Evolutionary conservation across 2,797 vertebrate species (phyloP), one percentile per base, ranked within the genome.

Genomic region (Pangasius krempfi): DNA sequence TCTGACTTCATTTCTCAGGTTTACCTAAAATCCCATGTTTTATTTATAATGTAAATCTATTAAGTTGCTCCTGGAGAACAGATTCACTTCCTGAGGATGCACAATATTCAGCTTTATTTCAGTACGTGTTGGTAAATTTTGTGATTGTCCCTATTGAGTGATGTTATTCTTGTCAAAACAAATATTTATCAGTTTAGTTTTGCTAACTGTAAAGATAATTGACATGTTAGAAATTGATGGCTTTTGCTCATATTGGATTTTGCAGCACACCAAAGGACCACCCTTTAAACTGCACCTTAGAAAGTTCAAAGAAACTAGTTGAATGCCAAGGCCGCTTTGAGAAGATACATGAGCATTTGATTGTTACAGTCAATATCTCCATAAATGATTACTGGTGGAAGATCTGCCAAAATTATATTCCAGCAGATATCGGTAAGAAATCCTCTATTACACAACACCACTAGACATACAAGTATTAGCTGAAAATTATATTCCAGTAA

Each of bases 31-130:
- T 84, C 52, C 7, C 22, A 13, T 90, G 89, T 84, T 4, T 81
- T 0, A 27, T 90, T 13, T 25, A 79, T 54, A 81, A 86, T 25
- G 7, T 2, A 27, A 20, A 37, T 68, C 0, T n/a, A 8, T 27
- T 90, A 44, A 73, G 8, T n/a, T 90, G 89, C 54, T 66, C n/a
- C 56, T 90, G 87, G 87, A 81, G 25, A 18, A 81, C 40, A n/a
- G 12, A 50, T 12, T 14, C 40, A 14, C 54, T 88, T 64, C 73
- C 85, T 81, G 33, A 80, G 22, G 22, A 85, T 72, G 56, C 81
- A 73, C n/a, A 47, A 14, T 87, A 85, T 68, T 87, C 72, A 52
- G 80, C 64, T 66, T 72, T 20, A 30, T 78, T 27, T 5, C 1
- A 37, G 89, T 89, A 89, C 87, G 89, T 84, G 10, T 84, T 70